A percentile compares a stretch with the other conserved stretches of the same genome.
These are phyloP conservation scores for Astyanax mexicanus DNA, from an alignment of 2,797 vertebrate species.

Conservation along the genomic window DNA sequence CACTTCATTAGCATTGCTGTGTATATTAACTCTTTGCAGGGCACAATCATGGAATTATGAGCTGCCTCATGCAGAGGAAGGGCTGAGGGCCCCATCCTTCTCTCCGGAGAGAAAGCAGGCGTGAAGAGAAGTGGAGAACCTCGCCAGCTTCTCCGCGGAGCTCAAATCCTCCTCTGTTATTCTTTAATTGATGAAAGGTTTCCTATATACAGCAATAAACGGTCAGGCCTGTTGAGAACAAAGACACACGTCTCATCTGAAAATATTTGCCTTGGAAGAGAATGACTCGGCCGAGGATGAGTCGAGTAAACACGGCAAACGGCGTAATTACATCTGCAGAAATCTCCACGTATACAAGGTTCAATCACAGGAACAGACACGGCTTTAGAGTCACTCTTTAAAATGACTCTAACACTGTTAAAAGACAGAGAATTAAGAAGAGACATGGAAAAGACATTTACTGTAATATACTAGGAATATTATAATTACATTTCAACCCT, in stretches of 20 bases:
- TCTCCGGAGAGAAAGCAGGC: constrained; percentile 46
- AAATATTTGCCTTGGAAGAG: constrained; percentile 47
- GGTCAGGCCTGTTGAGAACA: constrained; percentile 44
- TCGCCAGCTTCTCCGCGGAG: background rate
- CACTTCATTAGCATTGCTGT: constrained; percentile 67
- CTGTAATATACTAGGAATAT: no score
- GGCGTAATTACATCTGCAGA: constrained; percentile 5
- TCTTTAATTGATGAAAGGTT: constrained; percentile 46
- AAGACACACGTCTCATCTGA: constrained; percentile 28
- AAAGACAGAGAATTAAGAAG: background rate
- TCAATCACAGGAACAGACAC: background rate
- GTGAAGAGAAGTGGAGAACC: constrained; percentile 22
- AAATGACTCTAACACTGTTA: background rate
- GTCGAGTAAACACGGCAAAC: constrained; percentile 21
- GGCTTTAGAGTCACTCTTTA: background rate
- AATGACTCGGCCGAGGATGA: constrained; percentile 23
- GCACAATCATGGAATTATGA: constrained; percentile 63
- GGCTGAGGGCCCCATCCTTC: constrained; percentile 38
- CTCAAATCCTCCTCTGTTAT: constrained; percentile 37
- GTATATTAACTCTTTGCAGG: constrained; percentile 64
- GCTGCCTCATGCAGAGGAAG: constrained; percentile 47
- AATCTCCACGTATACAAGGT: background rate
- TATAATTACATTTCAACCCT: no score
- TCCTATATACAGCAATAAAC: constrained; percentile 49
- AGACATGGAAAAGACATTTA: no score